Base-by-base conservation (phyloP, 2,797 vertebrate species). In the Poeciliopsis paucimaculata region DNA sequence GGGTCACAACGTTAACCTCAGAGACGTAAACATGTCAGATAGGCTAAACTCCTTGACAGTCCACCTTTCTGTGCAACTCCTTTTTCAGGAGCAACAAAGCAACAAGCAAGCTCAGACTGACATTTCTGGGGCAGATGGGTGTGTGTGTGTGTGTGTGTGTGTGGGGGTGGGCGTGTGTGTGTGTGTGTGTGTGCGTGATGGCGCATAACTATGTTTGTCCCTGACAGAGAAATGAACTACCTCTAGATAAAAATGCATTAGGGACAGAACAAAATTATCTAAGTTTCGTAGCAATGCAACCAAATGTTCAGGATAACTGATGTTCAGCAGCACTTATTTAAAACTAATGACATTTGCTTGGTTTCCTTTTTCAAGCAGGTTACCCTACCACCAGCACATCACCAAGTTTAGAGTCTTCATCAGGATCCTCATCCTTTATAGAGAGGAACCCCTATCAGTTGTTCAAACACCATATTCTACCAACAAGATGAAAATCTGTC, bases 121-220 rank as follows among this genome's bases (percentile, higher is more conserved):
- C 93, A 34, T 91, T 92, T 94, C 93, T 94, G 77, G 93, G 93
- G 77, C 94, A 93, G 77, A 75, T 66, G 5, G 64, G 39, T 49
- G 62, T 36, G 80, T 82, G 78, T 68, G 78, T 11, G 8, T 16
- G 13, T 45, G 53, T 57, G 80, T 4, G 49, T 70, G 78, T 9
- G 12, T 23, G 11, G 11, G 57, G 57, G 80, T 7, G 55, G 57
- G 80, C 5, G 41, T 43, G 13, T 4, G 45, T 4, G 45, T 15
- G 39, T 53, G 55, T 36, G 82, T 6, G 13, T 16, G 13, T 34
- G 53, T 53, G 80, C 7, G 39, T 73, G 80, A 7, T 64, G 47
- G 78, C 62, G 77, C 57, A 51, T 82, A 75, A 39, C 28, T 64
- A 47, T 66, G 66, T 60, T 66, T 70, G 55, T 75, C 84, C 80